A percentile compares a stretch with the other conserved stretches of the same genome.
Evolutionary conservation across 2,113 vertebrate genomes (phyloP).

Genomic region (Lutjanus erythropterus): DNA sequence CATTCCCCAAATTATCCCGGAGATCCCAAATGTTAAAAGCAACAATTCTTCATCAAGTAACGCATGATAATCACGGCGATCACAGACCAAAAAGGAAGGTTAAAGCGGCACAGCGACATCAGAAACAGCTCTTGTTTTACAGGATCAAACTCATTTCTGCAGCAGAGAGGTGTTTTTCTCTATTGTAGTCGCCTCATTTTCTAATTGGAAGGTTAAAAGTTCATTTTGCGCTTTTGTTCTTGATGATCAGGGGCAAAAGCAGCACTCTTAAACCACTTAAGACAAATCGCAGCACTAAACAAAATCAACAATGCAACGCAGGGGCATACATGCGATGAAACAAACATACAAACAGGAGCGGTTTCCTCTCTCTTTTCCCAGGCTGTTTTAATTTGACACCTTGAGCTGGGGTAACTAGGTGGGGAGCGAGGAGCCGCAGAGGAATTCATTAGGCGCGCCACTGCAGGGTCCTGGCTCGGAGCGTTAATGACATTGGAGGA

Average conservation of each 20-base stretch:
- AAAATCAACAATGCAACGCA: constrained; percentile 50
- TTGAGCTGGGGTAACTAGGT: constrained; percentile 93
- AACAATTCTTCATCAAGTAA: constrained; percentile 55
- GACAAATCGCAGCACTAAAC: constrained; percentile 34
- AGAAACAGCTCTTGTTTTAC: constrained; percentile 17
- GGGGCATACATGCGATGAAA: constrained; percentile 31
- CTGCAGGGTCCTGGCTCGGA: constrained; percentile 92
- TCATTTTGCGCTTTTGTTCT: constrained; percentile 31
- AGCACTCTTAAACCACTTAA: constrained; percentile 29
- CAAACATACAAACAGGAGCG: constrained; percentile 46
- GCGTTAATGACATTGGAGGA: constrained; percentile 97
- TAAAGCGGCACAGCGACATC: constrained; percentile 41
- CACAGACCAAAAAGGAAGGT: constrained; percentile 36
- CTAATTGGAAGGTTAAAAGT: constrained; percentile 39
- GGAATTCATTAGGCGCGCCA: constrained; percentile 97
- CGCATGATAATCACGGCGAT: not conserved
- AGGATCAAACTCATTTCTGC: constrained; percentile 49
- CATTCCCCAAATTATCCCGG: constrained; percentile 62
- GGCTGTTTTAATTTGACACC: constrained; percentile 98
- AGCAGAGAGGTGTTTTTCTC: constrained; percentile 11
- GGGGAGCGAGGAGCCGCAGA: constrained; percentile 90
- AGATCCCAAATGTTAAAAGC: constrained; percentile 41
- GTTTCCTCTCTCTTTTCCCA: constrained; percentile 70
- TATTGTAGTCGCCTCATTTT: constrained; percentile 19
- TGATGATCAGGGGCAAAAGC: constrained; percentile 41